A percentile compares a stretch with the other conserved stretches of the same genome.
These are phyloP conservation scores for Hippoglossus stenolepis DNA, from an alignment of 2,113 vertebrate species.

Conservation along the genomic window DNA sequence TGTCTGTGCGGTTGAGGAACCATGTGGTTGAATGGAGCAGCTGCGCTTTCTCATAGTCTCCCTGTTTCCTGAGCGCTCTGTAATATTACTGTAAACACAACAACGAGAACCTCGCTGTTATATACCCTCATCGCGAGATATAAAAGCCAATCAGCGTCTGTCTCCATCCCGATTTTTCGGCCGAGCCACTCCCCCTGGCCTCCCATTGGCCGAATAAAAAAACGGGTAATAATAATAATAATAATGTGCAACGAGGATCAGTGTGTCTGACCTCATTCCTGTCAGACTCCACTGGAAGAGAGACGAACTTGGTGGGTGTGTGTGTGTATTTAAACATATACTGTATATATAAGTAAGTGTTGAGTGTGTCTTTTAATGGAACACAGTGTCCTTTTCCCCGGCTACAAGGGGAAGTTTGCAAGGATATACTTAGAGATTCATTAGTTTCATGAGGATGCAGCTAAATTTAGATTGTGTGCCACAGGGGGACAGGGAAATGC, in stretches of 20 bases:
- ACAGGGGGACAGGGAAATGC: constrained; percentile 23
- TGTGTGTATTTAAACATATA: background rate
- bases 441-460: constrained; percentile 62
- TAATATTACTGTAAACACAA: constrained; percentile 87
- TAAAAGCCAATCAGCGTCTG: constrained; percentile 87
- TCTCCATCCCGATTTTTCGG: constrained; percentile 87
- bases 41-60: constrained; percentile 87
- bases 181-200: constrained; percentile 82
- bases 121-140: constrained; percentile 87
- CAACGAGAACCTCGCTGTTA: constrained; percentile 83
- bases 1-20: constrained; percentile 77
- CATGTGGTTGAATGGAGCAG: constrained; percentile 83
- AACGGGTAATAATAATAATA: constrained; percentile 85
- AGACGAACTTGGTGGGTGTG: constrained; percentile 80
- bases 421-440: constrained; percentile 65
- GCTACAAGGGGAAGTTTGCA: constrained; percentile 35
- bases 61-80: constrained; percentile 82
- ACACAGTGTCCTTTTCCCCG: constrained; percentile 63
- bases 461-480: constrained; percentile 60
- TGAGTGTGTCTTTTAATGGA: constrained; percentile 65
- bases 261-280: constrained; percentile 98
- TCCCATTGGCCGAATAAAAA: constrained; percentile 87
- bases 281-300: constrained; percentile 85
- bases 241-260: constrained; percentile 96
- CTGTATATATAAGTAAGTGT: constrained; percentile 29